Evolutionary conservation across 2,888 invertebrate genomes (phyloP).

Genomic region (Drosophila tanythrix): DNA sequence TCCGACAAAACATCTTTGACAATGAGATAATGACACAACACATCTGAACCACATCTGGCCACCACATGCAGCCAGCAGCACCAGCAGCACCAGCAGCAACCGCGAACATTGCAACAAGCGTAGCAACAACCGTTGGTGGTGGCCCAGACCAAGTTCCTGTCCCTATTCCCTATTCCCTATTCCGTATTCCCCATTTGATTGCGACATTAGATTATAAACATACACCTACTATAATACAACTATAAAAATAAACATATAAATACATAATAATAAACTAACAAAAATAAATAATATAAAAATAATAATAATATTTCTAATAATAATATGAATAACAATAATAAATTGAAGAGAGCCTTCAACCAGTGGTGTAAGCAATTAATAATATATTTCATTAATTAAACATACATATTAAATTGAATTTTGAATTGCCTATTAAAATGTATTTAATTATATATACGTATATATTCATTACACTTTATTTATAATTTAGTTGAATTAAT

Average conservation of each 20-base stretch:
- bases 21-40: constrained; percentile 59
- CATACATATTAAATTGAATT: neutral
- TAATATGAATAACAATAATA: neutral
- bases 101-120: neutral
- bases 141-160: neutral
- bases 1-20: constrained; percentile 45
- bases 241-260: neutral
- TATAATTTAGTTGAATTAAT: neutral
- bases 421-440: too few species aligned
- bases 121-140: neutral
- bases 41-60: constrained; percentile 69
- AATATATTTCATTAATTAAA: neutral
- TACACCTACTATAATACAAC: neutral
- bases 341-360: too few species aligned
- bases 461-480: neutral
- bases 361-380: neutral
- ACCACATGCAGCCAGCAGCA: constrained; percentile 49
- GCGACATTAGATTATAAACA: constrained; percentile 24
- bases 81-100: neutral
- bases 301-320: neutral
- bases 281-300: too few species aligned
- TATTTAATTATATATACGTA: neutral
- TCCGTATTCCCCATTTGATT: constrained; percentile 2
- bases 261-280: too few species aligned
- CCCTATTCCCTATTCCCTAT: constrained; percentile 6